Conservation (phyloP, 1,140 invertebrate species). For the Euura saliciscinereae region DNA sequence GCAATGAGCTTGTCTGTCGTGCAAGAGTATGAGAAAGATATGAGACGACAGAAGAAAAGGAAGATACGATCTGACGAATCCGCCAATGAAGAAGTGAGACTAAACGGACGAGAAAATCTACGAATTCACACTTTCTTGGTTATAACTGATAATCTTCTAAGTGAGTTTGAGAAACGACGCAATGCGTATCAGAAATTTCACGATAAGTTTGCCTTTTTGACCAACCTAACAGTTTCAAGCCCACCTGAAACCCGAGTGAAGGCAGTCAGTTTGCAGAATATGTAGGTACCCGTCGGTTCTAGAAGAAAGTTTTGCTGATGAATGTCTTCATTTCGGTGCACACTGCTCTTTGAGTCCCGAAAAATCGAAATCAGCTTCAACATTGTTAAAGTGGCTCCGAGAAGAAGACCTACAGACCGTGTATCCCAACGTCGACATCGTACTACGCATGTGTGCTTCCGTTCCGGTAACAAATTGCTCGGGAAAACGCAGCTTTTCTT, state of each 20-base stretch:
- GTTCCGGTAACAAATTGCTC: constrained; percentile 22
- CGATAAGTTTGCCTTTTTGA: constrained; percentile 29
- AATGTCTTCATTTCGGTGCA: constrained; percentile 24
- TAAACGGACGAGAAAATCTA: constrained; percentile 28
- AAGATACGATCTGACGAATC: constrained; percentile 21
- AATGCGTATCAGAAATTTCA: constrained; percentile 24
- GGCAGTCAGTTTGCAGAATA: constrained; percentile 14
- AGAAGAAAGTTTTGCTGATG: constrained; percentile 11
- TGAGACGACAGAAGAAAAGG: constrained; percentile 24
- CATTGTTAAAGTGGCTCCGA: constrained; percentile 17
- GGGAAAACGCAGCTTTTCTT: constrained; percentile 29
- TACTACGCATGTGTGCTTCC: constrained; percentile 27
- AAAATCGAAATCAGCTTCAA: constrained; percentile 2
- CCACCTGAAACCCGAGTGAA: constrained; percentile 21
- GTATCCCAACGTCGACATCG: constrained; percentile 29
- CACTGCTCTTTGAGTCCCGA: constrained; percentile 12
- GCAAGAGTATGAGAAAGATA: constrained; percentile 25
- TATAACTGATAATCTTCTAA: constrained; percentile 23
- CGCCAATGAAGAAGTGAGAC: constrained; percentile 15
- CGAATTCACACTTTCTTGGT: constrained; percentile 27
- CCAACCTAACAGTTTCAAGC: constrained; percentile 23
- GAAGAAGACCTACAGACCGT: constrained; percentile 19
- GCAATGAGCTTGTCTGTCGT: constrained; percentile 18
- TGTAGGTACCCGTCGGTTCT: constrained; percentile 19
- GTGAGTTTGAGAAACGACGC: constrained; percentile 27